phyloP scores from a whole-genome alignment of 2,113 vertebrate species.

The Otus sunia region DNA sequence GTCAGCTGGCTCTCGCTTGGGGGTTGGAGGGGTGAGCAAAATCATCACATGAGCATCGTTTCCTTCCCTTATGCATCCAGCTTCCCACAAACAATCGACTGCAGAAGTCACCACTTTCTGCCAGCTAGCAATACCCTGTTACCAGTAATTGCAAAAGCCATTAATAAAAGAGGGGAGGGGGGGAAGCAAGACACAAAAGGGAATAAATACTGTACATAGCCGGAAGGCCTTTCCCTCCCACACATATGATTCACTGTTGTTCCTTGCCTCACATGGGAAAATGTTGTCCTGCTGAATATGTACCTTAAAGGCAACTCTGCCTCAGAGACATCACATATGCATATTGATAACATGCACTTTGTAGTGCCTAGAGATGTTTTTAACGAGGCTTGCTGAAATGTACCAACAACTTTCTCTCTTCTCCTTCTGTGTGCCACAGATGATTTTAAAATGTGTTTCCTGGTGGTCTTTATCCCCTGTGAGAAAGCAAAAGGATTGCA shows the following conservation, averaged over 20 bases:
- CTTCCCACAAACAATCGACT: conserved; percentile 12
- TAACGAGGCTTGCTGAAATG: conserved; percentile 77
- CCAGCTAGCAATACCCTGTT: conserved; percentile 66
- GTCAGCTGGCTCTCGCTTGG: background rate
- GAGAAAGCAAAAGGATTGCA: conserved; percentile 44
- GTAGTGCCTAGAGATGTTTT: conserved; percentile 81
- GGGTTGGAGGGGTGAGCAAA: background rate
- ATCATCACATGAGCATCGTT: background rate
- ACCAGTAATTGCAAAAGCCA: conserved; percentile 80
- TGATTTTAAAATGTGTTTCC: conserved; percentile 59
- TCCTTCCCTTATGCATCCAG: background rate
- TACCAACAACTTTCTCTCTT: conserved; percentile 73
- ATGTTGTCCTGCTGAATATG: conserved; percentile 81
- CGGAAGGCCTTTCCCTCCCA: conserved; percentile 75
- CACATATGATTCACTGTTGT: conserved; percentile 82
- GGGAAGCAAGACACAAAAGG: conserved; percentile 70
- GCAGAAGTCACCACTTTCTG: conserved; percentile 60
- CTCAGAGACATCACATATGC: conserved; percentile 82
- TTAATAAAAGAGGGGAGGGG: conserved; percentile 72
- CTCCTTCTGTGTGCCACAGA: conserved; percentile 68
- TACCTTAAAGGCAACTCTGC: conserved; percentile 82
- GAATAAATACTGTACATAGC: conserved; percentile 80
- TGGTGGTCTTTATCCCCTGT: conserved; percentile 56
- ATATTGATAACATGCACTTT: conserved; percentile 83
- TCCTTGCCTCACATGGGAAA: conserved; percentile 79